Percentiles rank a stretch among this genome's conserved stretches.
Conservation (phyloP, 2,113 vertebrate species). For the Sceloporus tristichus region DNA sequence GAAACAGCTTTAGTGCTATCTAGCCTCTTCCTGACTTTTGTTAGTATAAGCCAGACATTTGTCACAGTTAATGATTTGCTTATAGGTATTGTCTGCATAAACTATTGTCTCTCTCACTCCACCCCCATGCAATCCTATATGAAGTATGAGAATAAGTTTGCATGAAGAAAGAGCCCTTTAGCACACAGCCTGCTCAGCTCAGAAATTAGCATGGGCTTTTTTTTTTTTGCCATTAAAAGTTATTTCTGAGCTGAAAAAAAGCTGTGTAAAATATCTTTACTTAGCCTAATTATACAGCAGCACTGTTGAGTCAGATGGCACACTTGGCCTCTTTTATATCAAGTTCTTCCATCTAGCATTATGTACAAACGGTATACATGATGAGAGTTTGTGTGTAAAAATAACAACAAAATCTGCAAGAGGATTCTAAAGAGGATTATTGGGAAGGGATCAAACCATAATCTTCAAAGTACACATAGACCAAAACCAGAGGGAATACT, state of each 20-base stretch:
- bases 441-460: slow-evolving; percentile 23
- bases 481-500: slow-evolving; percentile 3
- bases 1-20: slow-evolving; percentile 30
- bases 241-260: background rate
- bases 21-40: slow-evolving; percentile 22
- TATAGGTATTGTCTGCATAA: slow-evolving; percentile 3
- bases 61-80: slow-evolving; percentile 20
- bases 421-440: slow-evolving; percentile 21
- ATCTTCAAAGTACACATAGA: slow-evolving; percentile 14
- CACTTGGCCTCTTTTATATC: background rate
- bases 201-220: background rate
- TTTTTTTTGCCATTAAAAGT: background rate
- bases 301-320: background rate
- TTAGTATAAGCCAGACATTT: slow-evolving; percentile 35
- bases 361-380: background rate
- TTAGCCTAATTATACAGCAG: background rate
- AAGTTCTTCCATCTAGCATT: background rate
- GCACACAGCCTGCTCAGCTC: background rate
- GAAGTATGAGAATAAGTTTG: background rate
- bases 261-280: background rate
- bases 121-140: background rate
- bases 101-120: background rate
- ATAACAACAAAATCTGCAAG: slow-evolving; percentile 31
- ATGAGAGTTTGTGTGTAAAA: slow-evolving; percentile 11
- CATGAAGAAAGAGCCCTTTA: background rate